Evolutionary conservation across 2,113 vertebrate genomes (phyloP), one percentile per base, ranked within the genome.

Genomic region (Platycercus adscitus): DNA sequence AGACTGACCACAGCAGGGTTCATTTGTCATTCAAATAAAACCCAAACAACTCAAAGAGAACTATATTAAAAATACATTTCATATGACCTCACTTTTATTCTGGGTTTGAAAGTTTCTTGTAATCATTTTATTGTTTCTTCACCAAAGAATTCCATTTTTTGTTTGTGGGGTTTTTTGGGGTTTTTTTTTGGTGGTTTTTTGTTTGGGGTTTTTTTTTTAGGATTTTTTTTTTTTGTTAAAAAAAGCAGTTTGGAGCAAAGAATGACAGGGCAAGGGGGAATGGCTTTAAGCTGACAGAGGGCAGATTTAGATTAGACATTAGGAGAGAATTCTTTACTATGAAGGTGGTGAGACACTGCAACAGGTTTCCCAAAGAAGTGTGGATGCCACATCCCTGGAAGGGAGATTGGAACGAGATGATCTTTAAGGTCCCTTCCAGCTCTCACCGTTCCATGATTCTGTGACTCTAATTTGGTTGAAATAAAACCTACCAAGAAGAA

Each of bases 61-160:
- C 43, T 41, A 37, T 79, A 71, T 95, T 81, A 65, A 92, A 94
- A 75, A 39, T 86, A 50, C 55, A 75, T 75, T 81, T 94, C 60
- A 50, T 79, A 31, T 37, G 23, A 55, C 14, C 33, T 79, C 72
- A 60, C 18, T 70, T 88, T 91, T 84, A 58, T 84, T 86, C 47
- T 84, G 69, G 6, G 10, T 60, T 66, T 68, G 39, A 89, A 41
- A 23, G 16, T 33, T 69, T 78, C 11, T 70, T 86, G 68, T 50
- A 53, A 75, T 78, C 0, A 35, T 84, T 73, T 88, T 70, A 35
- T 58, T 92, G 50, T 86, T 91, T 86, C 69, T 78, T 84, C 65
- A 71, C 58, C 25, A 86, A 58, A 35, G 33, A 35, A 58, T 35
- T 58, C 6, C 9, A 10, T 15, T n/a, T 58, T 58, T 58, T n/a